These are phyloP conservation scores for Drosophila sp. DNA, from an alignment of 1,140 invertebrate species.

Conservation along the genomic window DNA sequence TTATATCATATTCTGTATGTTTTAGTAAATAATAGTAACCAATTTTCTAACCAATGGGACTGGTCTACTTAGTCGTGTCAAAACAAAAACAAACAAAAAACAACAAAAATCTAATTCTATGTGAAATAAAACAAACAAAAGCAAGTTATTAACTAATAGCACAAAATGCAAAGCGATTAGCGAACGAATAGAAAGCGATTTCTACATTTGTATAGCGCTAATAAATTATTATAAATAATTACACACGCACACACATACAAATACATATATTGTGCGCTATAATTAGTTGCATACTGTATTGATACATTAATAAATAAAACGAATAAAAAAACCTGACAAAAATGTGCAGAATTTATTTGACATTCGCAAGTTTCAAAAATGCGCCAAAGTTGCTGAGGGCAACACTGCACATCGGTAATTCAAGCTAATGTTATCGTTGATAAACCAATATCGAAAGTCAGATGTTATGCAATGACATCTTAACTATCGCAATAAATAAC, in stretches of 20 bases:
- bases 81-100: conserved; percentile 42
- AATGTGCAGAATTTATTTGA: neutral
- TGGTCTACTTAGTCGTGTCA: conserved; percentile 81
- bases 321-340: conserved; percentile 26
- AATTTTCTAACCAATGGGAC: conserved; percentile 82
- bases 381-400: neutral
- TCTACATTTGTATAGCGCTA: conserved; percentile 36
- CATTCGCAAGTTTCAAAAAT: too few species aligned
- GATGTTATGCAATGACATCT: too few species aligned
- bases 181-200: conserved; percentile 47
- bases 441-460: too few species aligned
- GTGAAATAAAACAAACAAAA: conserved; percentile 13
- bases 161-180: conserved; percentile 48
- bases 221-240: conserved; percentile 69
- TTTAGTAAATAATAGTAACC: conserved; percentile 76
- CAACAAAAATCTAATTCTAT: conserved; percentile 31
- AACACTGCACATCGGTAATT: too few species aligned
- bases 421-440: too few species aligned
- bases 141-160: conserved; percentile 34
- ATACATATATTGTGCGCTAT: conserved; percentile 29
- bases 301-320: conserved; percentile 52
- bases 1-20: conserved; percentile 32
- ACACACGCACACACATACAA: conserved; percentile 22
- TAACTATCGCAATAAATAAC: too few species aligned
- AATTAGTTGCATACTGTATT: conserved; percentile 34